A percentile compares a stretch with the other conserved stretches of the same genome.
phyloP scores from a whole-genome alignment of 2,113 vertebrate species.

The Rhinogobius similis region DNA sequence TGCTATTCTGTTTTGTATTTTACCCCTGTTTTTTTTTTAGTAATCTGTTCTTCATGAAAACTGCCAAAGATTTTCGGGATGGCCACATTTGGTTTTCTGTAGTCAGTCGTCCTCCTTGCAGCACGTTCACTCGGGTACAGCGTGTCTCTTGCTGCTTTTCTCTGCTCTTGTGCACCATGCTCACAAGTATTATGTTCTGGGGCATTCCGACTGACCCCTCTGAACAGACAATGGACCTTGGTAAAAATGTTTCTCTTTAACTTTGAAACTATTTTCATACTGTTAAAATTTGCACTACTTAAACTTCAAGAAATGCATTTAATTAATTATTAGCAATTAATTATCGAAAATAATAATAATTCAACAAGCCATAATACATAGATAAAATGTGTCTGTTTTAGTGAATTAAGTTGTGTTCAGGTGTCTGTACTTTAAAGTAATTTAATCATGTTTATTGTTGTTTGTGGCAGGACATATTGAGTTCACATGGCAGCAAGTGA shows the following conservation, averaged over 20 bases:
- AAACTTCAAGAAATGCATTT: not conserved
- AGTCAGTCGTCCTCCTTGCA: constrained; percentile 85
- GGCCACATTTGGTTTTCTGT: constrained; percentile 94
- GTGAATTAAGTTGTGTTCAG: not conserved
- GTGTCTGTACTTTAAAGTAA: too few species aligned
- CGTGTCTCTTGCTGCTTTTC: constrained; percentile 94
- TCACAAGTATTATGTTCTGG: constrained; percentile 97
- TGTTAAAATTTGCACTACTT: not conserved
- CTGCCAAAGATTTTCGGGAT: constrained; percentile 88
- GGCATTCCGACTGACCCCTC: constrained; percentile 91
- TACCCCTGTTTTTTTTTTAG: constrained; percentile 57
- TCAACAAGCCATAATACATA: too few species aligned
- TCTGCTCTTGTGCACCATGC: constrained; percentile 93
- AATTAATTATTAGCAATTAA: too few species aligned
- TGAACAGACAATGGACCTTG: constrained; percentile 96
- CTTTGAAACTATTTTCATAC: not conserved
- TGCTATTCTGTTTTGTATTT: not conserved
- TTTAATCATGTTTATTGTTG: constrained; percentile 8
- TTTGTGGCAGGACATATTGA: constrained; percentile 85
- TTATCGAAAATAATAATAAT: too few species aligned
- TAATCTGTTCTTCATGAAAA: constrained; percentile 93
- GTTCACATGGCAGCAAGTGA: constrained; percentile 95
- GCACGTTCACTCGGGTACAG: constrained; percentile 90
- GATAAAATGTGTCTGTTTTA: too few species aligned
- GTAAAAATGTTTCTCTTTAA: constrained; percentile 65